These are phyloP conservation scores for Erebia ligea DNA, from an alignment of 2,888 invertebrate species.

Conservation along the genomic window DNA sequence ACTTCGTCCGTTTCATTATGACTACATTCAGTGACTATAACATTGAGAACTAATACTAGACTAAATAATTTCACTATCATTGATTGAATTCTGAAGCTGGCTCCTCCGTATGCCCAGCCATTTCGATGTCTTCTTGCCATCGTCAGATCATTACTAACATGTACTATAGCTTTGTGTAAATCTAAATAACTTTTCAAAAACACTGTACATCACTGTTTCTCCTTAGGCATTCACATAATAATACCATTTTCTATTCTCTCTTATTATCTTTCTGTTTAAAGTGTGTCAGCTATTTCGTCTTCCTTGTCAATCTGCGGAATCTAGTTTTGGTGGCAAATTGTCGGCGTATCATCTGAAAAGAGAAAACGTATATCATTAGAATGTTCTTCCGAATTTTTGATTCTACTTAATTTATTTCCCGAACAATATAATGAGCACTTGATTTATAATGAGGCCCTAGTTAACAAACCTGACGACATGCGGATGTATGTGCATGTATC, in stretches of 20 bases:
- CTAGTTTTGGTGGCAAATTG: constrained; percentile 34
- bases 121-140: constrained; percentile 53
- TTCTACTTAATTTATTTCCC: background rate
- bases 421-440: background rate
- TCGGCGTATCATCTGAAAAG: constrained; percentile 55
- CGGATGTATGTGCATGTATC: too few relatives aligned
- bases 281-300: constrained; percentile 44
- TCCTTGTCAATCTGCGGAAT: constrained; percentile 31
- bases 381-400: background rate
- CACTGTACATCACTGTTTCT: constrained; percentile 44
- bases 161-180: constrained; percentile 40
- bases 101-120: constrained; percentile 29
- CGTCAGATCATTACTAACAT: constrained; percentile 60
- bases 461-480: too few relatives aligned
- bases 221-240: constrained; percentile 45
- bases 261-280: constrained; percentile 52
- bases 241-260: constrained; percentile 56
- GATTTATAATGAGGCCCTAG: too few relatives aligned
- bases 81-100: constrained; percentile 32
- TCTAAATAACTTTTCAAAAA: constrained; percentile 47
- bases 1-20: constrained; percentile 53
- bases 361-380: constrained; percentile 45
- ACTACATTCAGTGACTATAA: constrained; percentile 52
- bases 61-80: constrained; percentile 51
- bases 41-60: constrained; percentile 56